A percentile compares a stretch with the other conserved stretches of the same genome.
Conservation (phyloP, 2,888 invertebrate genomes). For the Tortricodes alternella region DNA sequence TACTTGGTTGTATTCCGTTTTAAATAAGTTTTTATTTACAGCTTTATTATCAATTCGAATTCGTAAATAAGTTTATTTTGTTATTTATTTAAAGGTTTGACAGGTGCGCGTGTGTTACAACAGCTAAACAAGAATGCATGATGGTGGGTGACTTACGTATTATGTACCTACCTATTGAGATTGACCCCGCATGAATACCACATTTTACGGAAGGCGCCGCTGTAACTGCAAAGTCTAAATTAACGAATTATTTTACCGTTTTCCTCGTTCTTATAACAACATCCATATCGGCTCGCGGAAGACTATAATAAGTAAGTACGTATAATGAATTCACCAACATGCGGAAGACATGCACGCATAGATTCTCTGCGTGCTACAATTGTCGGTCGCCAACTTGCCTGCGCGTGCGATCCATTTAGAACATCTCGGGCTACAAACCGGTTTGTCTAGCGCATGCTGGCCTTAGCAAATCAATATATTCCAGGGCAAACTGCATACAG, state of each 20-base stretch:
- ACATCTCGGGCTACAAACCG: conserved; percentile 44
- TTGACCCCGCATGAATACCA: no score
- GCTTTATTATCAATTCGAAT: no score
- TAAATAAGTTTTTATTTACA: no score
- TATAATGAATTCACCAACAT: conserved; percentile 51
- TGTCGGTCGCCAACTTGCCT: conserved; percentile 35
- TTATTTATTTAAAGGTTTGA: no score
- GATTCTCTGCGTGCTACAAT: conserved; percentile 45
- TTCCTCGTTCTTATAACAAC: conserved; percentile 35
- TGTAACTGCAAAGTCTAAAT: not conserved
- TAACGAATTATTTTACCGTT: conserved; percentile 20
- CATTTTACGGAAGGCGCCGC: conserved; percentile 3
- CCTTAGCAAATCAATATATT: conserved; percentile 60
- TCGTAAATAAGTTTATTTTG: no score
- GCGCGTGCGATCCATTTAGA: conserved; percentile 48
- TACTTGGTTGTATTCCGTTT: no score
- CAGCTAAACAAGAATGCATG: no score
- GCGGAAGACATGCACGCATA: conserved; percentile 58
- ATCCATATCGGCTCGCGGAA: conserved; percentile 51
- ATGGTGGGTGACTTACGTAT: no score
- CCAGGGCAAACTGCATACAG: conserved; percentile 48
- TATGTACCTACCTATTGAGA: no score
- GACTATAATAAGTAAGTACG: conserved; percentile 38
- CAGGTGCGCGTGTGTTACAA: no score
- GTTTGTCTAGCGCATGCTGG: conserved; percentile 49